Evolutionary conservation across 2,888 invertebrate species (phyloP), one percentile per base, ranked within the genome.

Genomic region (Catocala fraxini): DNA sequence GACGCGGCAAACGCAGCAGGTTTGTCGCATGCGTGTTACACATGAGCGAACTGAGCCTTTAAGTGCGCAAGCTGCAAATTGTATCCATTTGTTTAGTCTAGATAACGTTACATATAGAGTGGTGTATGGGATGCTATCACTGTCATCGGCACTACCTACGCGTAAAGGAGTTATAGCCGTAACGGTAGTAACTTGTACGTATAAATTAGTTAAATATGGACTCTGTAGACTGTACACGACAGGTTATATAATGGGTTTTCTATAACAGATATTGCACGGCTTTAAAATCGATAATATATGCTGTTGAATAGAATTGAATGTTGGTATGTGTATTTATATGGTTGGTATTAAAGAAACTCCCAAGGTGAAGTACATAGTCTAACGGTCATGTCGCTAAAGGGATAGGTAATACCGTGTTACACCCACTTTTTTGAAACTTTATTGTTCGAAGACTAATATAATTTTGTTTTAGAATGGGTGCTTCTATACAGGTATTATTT

Each of bases 191-290:
- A 51, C 47, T 33, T 13, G 46, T 39, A 53, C 35, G 62, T 61
- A 56, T 43, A 46, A 10, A 15, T 48, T 13, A 42, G 53, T 62
- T 53, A 45, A 25, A 53, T 62, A 56, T 53, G 49, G 6, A 13
- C 47, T 42, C 53, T 46, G 3, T 49, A 48, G 49, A 57, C 49
- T 33, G n/a, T 46, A 41, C 34, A 10, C 35, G 33, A 35, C 51
- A 9, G 12, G 51, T 35, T 51, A 34, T 35, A 4, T 51, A 51
- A 12, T 35, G 12, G 51, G 11, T n/a, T 34, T 12, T 15, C 2
- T 51, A 39, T 35, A 51, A 15, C 34, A 51, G 2, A 51, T 51
- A 51, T 6, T 48, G 35, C 5, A 35, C 34, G 4, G 7, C 25
- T 6, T 13, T 34, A 7, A 4, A 11, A 33, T 49, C 34, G 33